Evolutionary conservation across 2,888 invertebrate genomes (phyloP).

Genomic region (Pediacus dermestoides): DNA sequence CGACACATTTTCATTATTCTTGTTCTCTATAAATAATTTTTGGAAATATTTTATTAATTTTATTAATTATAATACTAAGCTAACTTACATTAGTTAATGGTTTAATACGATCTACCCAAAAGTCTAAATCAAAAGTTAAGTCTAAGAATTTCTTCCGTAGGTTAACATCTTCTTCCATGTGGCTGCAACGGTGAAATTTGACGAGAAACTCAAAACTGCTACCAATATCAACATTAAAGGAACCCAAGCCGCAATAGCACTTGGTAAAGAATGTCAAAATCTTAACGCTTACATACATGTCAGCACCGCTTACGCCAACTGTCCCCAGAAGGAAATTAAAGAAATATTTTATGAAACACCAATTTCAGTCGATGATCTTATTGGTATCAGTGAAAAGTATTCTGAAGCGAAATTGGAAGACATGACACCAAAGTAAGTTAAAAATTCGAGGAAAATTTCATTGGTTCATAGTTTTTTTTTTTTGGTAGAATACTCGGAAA

Average conservation of each 20-base stretch:
- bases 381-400: neutral
- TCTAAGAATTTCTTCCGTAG: too few species aligned
- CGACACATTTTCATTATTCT: too few species aligned
- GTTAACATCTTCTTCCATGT: neutral
- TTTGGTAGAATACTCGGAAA: neutral
- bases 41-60: too few species aligned
- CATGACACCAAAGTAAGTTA: neutral
- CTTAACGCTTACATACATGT: slow-evolving; percentile 8
- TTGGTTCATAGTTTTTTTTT: neutral
- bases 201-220: neutral
- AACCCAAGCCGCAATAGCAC: too few species aligned
- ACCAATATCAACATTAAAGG: slow-evolving; percentile 1
- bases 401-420: neutral
- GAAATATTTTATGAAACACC: slow-evolving; percentile 10
- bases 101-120: too few species aligned
- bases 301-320: slow-evolving; percentile 10
- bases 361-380: slow-evolving; percentile 4
- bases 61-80: too few species aligned
- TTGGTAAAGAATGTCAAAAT: neutral
- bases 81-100: too few species aligned
- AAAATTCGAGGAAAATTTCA: neutral
- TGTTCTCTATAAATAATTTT: too few species aligned
- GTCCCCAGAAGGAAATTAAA: slow-evolving; percentile 1
- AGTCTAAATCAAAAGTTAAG: too few species aligned
- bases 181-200: neutral